Conservation (phyloP, 1,140 invertebrate species). For the Cepaea nemoralis region DNA sequence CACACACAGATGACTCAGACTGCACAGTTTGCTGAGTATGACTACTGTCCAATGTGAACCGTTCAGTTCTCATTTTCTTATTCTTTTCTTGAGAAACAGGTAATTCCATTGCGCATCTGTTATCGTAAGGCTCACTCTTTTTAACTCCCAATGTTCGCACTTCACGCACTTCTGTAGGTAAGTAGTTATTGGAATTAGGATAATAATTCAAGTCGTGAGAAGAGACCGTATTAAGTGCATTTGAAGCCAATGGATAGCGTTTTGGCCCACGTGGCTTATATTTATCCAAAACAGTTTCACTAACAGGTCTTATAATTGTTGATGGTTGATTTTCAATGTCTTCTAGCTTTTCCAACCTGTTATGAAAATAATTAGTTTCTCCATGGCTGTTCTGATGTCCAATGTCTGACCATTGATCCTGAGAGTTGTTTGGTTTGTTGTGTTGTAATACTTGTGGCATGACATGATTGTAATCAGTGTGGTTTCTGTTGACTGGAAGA, state of each 20-base stretch:
- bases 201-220: background rate
- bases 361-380: background rate
- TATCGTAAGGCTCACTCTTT: conserved; percentile 24
- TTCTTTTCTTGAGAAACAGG: background rate
- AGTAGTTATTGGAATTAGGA: conserved; percentile 2
- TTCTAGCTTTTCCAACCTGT: too few species aligned
- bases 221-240: background rate
- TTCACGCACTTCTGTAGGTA: conserved; percentile 33
- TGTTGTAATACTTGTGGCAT: background rate
- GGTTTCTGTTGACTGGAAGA: background rate
- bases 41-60: background rate
- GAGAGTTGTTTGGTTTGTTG: background rate
- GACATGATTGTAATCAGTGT: background rate
- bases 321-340: background rate
- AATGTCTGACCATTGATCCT: background rate
- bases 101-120: background rate
- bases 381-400: background rate
- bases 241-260: background rate
- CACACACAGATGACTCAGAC: background rate
- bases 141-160: conserved; percentile 18
- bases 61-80: background rate
- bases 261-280: background rate
- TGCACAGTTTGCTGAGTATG: background rate
- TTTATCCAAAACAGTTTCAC: background rate
- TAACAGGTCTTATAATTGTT: background rate